Percentiles rank a stretch among this genome's conserved stretches.
Evolutionary conservation across 1,140 invertebrate genomes (phyloP).

Genomic region (Pinna nobilis): DNA sequence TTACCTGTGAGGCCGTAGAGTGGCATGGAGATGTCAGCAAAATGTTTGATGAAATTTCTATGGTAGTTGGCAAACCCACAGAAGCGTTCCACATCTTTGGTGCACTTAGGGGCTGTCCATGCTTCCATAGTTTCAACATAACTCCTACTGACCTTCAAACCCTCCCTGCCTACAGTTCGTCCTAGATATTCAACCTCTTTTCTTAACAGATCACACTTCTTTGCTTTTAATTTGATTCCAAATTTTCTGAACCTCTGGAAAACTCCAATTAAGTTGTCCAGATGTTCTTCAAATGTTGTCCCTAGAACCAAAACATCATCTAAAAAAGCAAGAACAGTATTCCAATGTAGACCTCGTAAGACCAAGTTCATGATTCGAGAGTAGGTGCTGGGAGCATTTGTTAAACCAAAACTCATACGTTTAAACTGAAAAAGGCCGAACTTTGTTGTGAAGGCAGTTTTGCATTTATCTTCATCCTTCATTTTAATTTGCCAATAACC

Average conservation of each 20-base stretch:
- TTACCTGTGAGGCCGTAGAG: constrained; percentile 21
- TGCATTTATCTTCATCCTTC: constrained; percentile 53
- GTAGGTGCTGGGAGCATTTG: constrained; percentile 24
- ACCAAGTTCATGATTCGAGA: constrained; percentile 15
- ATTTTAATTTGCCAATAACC: constrained; percentile 71
- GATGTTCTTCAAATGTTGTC: constrained; percentile 14
- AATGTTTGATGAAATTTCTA: constrained; percentile 5
- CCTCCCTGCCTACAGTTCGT: constrained; percentile 4
- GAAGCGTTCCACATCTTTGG: constrained; percentile 30
- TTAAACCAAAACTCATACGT: constrained; percentile 14
- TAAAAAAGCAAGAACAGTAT: constrained; percentile 23
- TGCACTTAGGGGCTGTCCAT: not conserved
- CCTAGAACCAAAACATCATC: constrained; percentile 34
- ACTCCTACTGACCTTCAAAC: constrained; percentile 10
- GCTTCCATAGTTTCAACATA: constrained; percentile 17
- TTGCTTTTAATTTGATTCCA: constrained; percentile 22
- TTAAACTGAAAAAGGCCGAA: constrained; percentile 8
- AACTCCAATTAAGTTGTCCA: constrained; percentile 11
- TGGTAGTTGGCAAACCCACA: constrained; percentile 29
- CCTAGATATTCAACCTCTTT: constrained; percentile 23
- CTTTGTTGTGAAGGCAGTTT: constrained; percentile 56
- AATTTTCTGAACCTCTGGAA: constrained; percentile 26
- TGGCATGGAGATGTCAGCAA: constrained; percentile 6
- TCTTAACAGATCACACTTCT: constrained; percentile 32
- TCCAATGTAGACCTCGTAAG: constrained; percentile 20